phyloP scores from a whole-genome alignment of 2,888 invertebrate genomes.

The Chorisops tibialis region DNA sequence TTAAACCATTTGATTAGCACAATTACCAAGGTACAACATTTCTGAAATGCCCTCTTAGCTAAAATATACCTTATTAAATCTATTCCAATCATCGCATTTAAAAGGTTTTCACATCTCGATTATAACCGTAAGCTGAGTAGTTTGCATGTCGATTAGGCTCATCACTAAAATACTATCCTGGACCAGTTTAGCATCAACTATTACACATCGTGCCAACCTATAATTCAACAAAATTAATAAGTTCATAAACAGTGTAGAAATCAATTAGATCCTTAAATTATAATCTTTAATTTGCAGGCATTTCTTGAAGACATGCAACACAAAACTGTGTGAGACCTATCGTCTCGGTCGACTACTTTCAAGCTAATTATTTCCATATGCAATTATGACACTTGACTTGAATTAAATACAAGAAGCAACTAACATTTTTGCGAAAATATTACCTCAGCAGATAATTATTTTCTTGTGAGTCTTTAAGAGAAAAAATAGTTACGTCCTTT shows the following conservation, averaged over 20 bases:
- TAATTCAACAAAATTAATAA: conserved; percentile 15
- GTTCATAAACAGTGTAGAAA: conserved; percentile 4
- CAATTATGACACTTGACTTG: neutral
- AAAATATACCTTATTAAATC: no score
- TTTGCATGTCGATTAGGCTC: conserved; percentile 15
- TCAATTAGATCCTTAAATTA: conserved; percentile 23
- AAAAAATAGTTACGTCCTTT: no score
- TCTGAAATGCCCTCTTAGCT: no score
- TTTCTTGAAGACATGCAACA: neutral
- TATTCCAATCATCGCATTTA: conserved; percentile 1
- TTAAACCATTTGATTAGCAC: no score
- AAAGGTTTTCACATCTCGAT: conserved; percentile 6
- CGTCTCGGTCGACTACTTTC: neutral
- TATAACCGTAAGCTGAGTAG: neutral
- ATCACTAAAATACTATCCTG: neutral
- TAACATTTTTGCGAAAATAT: no score
- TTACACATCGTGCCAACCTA: neutral
- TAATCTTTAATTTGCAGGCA: neutral
- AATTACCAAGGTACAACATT: no score
- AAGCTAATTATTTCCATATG: neutral
- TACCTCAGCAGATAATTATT: no score
- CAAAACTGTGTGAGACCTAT: neutral
- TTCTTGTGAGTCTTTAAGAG: no score
- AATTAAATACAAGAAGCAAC: no score
- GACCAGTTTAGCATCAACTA: no score